These are phyloP conservation scores for Cerastoderma edule DNA, from an alignment of 2,888 invertebrate species.

Conservation along the genomic window DNA sequence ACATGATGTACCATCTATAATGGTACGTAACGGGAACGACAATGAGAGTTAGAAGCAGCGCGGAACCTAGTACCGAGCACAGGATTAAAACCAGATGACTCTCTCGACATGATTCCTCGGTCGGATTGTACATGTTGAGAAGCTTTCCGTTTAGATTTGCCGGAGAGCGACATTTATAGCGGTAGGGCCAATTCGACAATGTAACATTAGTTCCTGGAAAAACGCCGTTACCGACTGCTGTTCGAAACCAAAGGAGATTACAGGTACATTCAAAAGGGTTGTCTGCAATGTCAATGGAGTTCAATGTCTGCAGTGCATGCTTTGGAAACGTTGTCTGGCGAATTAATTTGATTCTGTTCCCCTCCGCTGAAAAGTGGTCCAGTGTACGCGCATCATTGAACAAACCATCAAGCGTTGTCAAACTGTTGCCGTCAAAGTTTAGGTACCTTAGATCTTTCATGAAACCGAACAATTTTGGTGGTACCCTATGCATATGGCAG, in stretches of 20 bases:
- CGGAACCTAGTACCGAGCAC: neutral
- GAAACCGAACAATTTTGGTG: neutral
- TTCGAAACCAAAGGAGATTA: slow-evolving; percentile 45
- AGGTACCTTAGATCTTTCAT: slow-evolving; percentile 23
- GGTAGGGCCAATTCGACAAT: slow-evolving; percentile 28
- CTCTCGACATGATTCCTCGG: slow-evolving; percentile 23
- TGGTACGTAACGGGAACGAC: slow-evolving; percentile 7
- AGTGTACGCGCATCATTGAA: neutral
- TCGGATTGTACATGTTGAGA: slow-evolving; percentile 26
- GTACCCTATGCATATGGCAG: slow-evolving; percentile 6
- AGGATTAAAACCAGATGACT: neutral
- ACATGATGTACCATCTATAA: slow-evolving; percentile 37
- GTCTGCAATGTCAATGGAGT: slow-evolving; percentile 19
- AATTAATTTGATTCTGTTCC: slow-evolving; percentile 19
- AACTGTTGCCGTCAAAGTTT: slow-evolving; percentile 25
- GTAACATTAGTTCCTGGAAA: slow-evolving; percentile 19
- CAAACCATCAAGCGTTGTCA: neutral
- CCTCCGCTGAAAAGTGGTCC: neutral
- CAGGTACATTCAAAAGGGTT: slow-evolving; percentile 54
- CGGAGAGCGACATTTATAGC: slow-evolving; percentile 27
- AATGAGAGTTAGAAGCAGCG: slow-evolving; percentile 5
- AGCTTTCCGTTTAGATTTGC: neutral
- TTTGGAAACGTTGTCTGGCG: slow-evolving; percentile 3
- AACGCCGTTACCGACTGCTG: slow-evolving; percentile 22
- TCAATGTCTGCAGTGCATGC: slow-evolving; percentile 10